Percentiles rank a stretch among this genome's conserved stretches.
Conservation (phyloP, 2,113 vertebrate genomes). For the Cygnus atratus region DNA sequence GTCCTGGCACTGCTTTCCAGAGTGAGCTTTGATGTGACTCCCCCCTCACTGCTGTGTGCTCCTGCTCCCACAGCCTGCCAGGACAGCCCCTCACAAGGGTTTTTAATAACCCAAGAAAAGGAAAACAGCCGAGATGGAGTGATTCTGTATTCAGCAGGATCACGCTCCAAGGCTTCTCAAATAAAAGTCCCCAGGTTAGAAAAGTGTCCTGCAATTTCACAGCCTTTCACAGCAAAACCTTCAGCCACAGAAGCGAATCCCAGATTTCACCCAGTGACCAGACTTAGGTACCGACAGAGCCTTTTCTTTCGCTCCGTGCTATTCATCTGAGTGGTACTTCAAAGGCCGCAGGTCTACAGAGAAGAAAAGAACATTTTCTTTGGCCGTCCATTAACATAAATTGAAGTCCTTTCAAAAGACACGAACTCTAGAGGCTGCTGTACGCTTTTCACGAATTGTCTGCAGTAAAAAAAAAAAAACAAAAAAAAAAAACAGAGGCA, state of each 20-base stretch:
- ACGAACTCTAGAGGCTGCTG: background rate
- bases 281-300: background rate
- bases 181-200: background rate
- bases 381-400: background rate
- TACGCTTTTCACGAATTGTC: background rate
- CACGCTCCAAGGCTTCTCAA: background rate
- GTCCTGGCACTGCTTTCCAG: background rate
- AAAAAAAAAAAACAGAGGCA: background rate
- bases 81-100: background rate
- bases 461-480: background rate
- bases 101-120: background rate
- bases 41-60: background rate
- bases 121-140: background rate
- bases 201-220: background rate
- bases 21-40: background rate
- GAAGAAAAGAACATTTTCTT: background rate
- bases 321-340: background rate
- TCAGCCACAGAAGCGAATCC: background rate
- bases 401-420: background rate
- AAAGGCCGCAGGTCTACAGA: background rate
- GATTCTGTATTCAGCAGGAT: background rate
- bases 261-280: background rate
- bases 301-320: background rate
- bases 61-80: background rate
- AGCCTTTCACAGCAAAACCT: background rate